Base-by-base conservation (phyloP, 2,113 vertebrate species). In the Odontesthes bonariensis region DNA sequence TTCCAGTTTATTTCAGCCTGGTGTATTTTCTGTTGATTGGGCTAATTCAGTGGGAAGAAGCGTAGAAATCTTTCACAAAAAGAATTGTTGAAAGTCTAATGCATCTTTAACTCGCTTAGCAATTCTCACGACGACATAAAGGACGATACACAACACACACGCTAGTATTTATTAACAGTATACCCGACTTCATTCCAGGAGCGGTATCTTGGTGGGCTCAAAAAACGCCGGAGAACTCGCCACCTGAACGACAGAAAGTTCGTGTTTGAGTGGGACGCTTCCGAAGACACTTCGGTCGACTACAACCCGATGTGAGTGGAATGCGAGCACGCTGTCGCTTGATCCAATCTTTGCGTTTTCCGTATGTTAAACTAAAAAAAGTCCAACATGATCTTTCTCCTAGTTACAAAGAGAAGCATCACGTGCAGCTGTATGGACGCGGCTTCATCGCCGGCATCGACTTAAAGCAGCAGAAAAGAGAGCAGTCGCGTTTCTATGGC, bases 161-260 rank as follows among this genome's bases (percentile, higher is more conserved):
- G n/a, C 13, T 6, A 3, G 6, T 40, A 52, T 31, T 67, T 22
- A 17, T 46, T 3, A 68, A 42, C 31, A 5, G 22, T 38, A 4
- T 52, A 0, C 35, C 31, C 32, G 0, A 38, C 11, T 17, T 5
- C 19, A 32, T 79, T 55, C 46, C 84, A 99, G 98, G 98, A 99
- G 57, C 96, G 97, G 11, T 99, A 99, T 86, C 92, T 99, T 8
- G 98, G 98, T 0, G 97, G 97, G 5, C 81, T 97, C 82, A 99
- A 99, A 93, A 99, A 99, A 88, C 94, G 98, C 4, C 90, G 97
- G 14, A 92, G 97, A 35, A 98, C 97, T 1, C 95, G 98, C 38
- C 97, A 99, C 90, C 93, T 99, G 33, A 99, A 99, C 0, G 98
- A 99, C 91, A 95, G 98, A 77, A 99, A 99, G 89, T 99, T 99